phyloP scores from a whole-genome alignment of 2,797 vertebrate genomes.

The Phaenicophaeus curvirostris region DNA sequence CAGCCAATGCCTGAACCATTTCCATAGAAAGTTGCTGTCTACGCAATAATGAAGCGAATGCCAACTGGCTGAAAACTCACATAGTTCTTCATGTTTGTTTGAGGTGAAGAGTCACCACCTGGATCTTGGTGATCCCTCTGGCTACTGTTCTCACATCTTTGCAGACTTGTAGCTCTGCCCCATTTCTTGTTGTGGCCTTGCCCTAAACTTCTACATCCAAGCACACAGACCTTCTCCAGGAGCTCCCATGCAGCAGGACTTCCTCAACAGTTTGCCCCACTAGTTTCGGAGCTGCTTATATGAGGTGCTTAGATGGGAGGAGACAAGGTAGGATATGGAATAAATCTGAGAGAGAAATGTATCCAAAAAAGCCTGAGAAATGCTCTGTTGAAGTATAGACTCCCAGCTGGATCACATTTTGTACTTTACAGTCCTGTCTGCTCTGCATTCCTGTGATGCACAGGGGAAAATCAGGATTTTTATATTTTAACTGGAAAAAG shows the following conservation, averaged over 20 bases:
- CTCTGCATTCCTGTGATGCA: neutral
- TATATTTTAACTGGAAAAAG: slow-evolving; percentile 10
- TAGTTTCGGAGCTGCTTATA: neutral
- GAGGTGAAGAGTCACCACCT: neutral
- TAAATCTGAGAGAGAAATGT: neutral
- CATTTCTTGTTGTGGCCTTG: neutral
- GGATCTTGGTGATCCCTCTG: neutral
- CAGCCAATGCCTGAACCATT: neutral
- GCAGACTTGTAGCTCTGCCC: neutral
- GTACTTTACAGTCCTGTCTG: neutral
- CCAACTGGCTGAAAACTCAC: neutral
- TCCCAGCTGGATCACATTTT: neutral
- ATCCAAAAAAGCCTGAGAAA: neutral
- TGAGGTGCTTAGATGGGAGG: neutral
- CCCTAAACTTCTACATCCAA: neutral
- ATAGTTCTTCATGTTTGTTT: rapidly evolving
- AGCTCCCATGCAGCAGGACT: neutral
- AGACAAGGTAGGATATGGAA: neutral
- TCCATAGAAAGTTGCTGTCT: neutral
- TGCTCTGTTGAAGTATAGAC: neutral
- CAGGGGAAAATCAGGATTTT: neutral
- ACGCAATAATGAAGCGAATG: neutral
- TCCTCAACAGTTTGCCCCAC: rapidly evolving
- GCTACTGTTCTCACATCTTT: neutral
- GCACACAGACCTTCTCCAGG: neutral